Base-by-base conservation (phyloP, 2,888 invertebrate species). In the Drosophila histrio region DNA sequence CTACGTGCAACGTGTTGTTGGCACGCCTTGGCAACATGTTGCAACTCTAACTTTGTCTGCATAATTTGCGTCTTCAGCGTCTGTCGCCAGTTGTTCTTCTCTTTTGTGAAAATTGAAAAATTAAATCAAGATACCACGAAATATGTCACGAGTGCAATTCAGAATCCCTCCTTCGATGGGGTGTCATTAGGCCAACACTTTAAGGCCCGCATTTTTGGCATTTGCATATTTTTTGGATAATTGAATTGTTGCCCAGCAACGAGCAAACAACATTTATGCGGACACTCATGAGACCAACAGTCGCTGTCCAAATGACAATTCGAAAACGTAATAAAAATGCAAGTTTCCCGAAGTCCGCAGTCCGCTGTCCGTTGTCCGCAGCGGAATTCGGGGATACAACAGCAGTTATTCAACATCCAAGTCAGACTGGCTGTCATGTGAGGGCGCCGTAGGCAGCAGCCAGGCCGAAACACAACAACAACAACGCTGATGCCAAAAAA, bases 211-310 rank as follows among this genome's bases (percentile, higher is more conserved):
- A 74, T 81, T 80, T 22, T 39, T 52, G 77, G 60, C 72, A 87
- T 87, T 78, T 89, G 81, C 77, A 89, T 86, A 73, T 73, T 56
- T 58, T 78, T 77, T 78, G 17, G 79, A 79, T 88, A 88, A 89
- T 90, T 90, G 89, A 90, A 90, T 89, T 89, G 89, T 89, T 89
- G 90, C 87, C 77, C 85, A 81, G 81, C 72, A 76, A 69, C 75
- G 69, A 64, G 81, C 68, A 67, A 71, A 71, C 81, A 89, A 78
- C 90, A 87, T 89, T 89, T 87, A 89, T 89, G 87, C 84, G 87
- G 85, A 88, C 88, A 88, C 74, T 74, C 75, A 74, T 74, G 74
- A 74, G 88, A 81, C 85, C 87, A 80, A 78, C 65, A 62, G 77
- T 74, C 73, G 76, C 77, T 74, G 75, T 74, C 70, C 78, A 73